A percentile compares a stretch with the other conserved stretches of the same genome.
Conservation (phyloP, 2,113 vertebrate genomes). For the Brevimyrus niger region DNA sequence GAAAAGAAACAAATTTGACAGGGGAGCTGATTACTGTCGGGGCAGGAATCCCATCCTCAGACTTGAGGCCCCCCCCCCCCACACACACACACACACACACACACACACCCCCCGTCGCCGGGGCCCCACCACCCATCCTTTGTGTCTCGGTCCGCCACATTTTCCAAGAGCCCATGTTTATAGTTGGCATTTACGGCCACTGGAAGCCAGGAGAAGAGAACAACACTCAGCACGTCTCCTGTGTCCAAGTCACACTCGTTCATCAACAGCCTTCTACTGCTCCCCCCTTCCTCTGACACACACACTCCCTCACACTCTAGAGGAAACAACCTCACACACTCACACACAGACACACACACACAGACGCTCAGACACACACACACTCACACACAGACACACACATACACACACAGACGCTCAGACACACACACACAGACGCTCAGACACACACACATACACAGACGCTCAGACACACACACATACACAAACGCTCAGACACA, state of each 20-base stretch:
- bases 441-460: too few relatives aligned
- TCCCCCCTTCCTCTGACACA: background rate
- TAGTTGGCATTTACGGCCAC: background rate
- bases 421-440: too few relatives aligned
- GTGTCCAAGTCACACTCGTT: conserved; percentile 36
- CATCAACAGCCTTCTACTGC: background rate
- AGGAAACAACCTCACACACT: background rate
- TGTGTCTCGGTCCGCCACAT: background rate
- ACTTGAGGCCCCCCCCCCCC: background rate
- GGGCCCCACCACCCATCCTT: background rate
- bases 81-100: too few relatives aligned
- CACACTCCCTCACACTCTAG: background rate
- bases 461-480: background rate
- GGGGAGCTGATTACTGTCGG: background rate
- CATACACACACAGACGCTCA: too few relatives aligned
- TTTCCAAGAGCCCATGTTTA: background rate
- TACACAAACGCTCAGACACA: background rate
- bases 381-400: too few relatives aligned
- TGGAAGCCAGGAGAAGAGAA: background rate
- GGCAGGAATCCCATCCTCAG: background rate
- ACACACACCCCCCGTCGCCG: background rate
- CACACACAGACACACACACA: background rate
- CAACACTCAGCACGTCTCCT: conserved; percentile 13
- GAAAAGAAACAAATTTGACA: background rate
- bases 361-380: too few relatives aligned